These are phyloP conservation scores for Calcarius ornatus DNA, from an alignment of 2,113 vertebrate genomes.

Conservation along the genomic window DNA sequence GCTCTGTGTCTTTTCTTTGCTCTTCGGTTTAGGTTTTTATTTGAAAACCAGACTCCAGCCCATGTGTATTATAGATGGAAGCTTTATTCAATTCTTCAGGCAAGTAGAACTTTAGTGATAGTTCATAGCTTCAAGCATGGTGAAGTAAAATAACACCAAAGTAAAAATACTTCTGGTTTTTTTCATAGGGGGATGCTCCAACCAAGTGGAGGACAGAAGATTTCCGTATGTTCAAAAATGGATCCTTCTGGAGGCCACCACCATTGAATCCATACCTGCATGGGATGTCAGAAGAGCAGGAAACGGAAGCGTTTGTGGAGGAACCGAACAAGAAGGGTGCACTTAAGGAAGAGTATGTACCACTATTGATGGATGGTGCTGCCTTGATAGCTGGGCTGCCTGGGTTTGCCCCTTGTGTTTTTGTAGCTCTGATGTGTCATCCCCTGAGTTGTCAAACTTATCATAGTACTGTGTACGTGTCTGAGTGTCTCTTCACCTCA, in stretches of 20 bases:
- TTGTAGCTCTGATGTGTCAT: background rate
- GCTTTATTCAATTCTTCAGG: conserved; percentile 97
- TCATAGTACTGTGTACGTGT: background rate
- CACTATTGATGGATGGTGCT: background rate
- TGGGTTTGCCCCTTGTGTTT: background rate
- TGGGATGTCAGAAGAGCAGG: conserved; percentile 91
- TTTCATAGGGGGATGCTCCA: conserved; percentile 88
- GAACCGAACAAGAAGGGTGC: conserved; percentile 91
- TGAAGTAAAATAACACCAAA: background rate
- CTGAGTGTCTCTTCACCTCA: background rate
- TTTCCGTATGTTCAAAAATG: conserved; percentile 98
- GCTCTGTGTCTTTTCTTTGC: conserved; percentile 2
- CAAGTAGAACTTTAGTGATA: conserved; percentile 53
- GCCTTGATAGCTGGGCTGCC: background rate
- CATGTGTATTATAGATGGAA: conserved; percentile 99
- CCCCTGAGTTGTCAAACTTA: background rate
- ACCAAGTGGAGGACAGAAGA: conserved; percentile 96
- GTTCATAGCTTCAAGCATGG: background rate
- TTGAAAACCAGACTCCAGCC: conserved; percentile 99
- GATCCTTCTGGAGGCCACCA: conserved; percentile 94
- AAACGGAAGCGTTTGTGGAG: conserved; percentile 88
- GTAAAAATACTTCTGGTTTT: background rate
- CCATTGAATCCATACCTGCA: conserved; percentile 95
- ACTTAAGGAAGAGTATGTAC: conserved; percentile 93
- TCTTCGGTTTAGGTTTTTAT: conserved; percentile 86